phyloP scores from a whole-genome alignment of 2,888 invertebrate genomes.

The Thymelicus lineola region DNA sequence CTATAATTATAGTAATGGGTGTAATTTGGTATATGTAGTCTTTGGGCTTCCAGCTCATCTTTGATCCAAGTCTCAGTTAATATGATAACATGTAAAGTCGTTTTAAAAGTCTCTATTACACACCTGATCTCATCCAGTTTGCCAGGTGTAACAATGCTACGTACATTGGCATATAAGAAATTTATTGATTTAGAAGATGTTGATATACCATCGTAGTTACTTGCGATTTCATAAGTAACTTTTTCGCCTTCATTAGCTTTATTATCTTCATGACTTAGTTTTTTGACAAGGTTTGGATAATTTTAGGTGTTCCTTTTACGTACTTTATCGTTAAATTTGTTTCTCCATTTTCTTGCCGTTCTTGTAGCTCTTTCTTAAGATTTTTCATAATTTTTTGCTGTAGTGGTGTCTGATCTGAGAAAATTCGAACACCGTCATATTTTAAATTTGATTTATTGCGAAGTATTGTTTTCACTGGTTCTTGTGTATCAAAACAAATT shows the following conservation, averaged over 20 bases:
- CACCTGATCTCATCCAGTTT: slow-evolving; percentile 47
- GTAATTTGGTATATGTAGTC: slow-evolving; percentile 32
- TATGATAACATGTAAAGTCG: slow-evolving; percentile 35
- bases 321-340: slow-evolving; percentile 47
- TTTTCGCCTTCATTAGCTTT: background rate
- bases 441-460: no score
- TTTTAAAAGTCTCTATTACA: slow-evolving; percentile 36
- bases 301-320: slow-evolving; percentile 46
- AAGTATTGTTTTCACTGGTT: no score
- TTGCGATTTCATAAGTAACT: slow-evolving; percentile 36
- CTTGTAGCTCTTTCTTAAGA: slow-evolving; percentile 42
- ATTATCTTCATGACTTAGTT: slow-evolving; percentile 6
- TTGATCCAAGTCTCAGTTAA: slow-evolving; percentile 45
- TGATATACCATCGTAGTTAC: slow-evolving; percentile 43
- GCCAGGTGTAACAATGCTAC: slow-evolving; percentile 44
- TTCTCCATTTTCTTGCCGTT: slow-evolving; percentile 44
- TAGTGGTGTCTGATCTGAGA: no score
- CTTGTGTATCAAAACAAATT: no score
- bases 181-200: slow-evolving; percentile 38
- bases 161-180: slow-evolving; percentile 46
- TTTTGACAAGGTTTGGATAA: slow-evolving; percentile 28
- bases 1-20: slow-evolving; percentile 34
- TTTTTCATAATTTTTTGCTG: slow-evolving; percentile 7
- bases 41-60: slow-evolving; percentile 37
- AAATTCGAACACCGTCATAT: no score